Conservation (phyloP, 2,113 vertebrate species). For the Oreotrochilus melanogaster region DNA sequence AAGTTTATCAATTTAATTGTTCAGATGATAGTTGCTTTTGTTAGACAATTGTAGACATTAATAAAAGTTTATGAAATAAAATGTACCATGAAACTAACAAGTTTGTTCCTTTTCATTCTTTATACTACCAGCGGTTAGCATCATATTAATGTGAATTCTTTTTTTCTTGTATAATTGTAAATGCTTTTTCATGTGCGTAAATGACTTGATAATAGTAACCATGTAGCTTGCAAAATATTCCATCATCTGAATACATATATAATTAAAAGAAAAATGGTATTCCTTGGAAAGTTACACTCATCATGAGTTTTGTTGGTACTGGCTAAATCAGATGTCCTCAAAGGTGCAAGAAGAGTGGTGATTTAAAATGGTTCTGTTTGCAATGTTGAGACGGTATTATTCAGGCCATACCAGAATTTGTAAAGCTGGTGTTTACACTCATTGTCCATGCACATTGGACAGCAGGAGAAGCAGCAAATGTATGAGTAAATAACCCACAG, state of each 20-base stretch:
- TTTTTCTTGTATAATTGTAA: neutral
- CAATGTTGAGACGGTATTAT: neutral
- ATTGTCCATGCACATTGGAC: neutral
- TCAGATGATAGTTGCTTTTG: neutral
- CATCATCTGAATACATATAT: neutral
- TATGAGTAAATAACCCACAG: neutral
- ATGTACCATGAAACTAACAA: neutral
- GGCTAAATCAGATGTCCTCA: neutral
- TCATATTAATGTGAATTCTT: neutral
- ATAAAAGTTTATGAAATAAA: constrained; percentile 33
- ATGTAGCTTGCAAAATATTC: neutral
- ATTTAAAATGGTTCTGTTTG: neutral
- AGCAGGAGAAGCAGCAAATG: neutral
- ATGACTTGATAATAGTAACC: neutral
- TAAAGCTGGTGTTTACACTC: neutral
- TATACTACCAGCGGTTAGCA: neutral
- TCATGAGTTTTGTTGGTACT: neutral
- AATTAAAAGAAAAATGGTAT: neutral
- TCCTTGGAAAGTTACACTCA: neutral
- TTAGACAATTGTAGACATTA: constrained; percentile 18
- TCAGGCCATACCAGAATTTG: neutral
- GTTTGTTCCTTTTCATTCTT: neutral
- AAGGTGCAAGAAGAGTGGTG: neutral
- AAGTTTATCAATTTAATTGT: constrained; percentile 33
- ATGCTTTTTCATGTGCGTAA: neutral